Conservation (phyloP, 2,888 invertebrate species). For the Lomographa bimaculata region DNA sequence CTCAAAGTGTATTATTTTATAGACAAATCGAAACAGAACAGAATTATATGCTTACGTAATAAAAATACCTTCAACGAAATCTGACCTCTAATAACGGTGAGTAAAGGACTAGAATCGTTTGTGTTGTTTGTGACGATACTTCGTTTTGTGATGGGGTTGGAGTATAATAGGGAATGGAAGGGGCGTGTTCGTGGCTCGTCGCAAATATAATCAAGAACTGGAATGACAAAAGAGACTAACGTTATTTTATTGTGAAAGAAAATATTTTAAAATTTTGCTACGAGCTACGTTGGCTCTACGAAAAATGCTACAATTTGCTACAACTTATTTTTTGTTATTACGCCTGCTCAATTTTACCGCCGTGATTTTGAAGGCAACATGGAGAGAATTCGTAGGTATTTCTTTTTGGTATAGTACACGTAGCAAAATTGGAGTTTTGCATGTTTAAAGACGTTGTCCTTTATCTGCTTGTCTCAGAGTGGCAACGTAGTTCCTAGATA, state of each 20-base stretch:
- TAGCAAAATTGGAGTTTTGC: no score
- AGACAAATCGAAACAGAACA: slow-evolving; percentile 69
- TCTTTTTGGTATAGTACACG: no score
- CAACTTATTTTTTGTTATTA: no score
- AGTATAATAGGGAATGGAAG: slow-evolving; percentile 79
- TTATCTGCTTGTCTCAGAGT: no score
- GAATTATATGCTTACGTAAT: slow-evolving; percentile 57
- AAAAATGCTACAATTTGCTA: slow-evolving; percentile 1
- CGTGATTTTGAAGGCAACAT: no score
- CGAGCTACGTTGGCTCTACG: slow-evolving; percentile 14
- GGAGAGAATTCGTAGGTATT: no score
- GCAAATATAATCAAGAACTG: slow-evolving; percentile 81
- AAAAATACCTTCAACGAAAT: slow-evolving; percentile 20
- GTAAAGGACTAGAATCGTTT: slow-evolving; percentile 39
- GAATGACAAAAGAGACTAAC: slow-evolving; percentile 41
- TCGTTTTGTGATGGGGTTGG: slow-evolving; percentile 42
- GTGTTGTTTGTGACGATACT: slow-evolving; percentile 39
- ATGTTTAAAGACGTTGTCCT: no score
- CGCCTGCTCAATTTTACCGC: no score
- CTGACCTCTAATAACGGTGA: background rate
- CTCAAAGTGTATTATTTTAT: slow-evolving; percentile 82
- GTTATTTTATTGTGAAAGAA: slow-evolving; percentile 5
- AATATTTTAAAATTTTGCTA: slow-evolving; percentile 11
- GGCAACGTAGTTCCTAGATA: no score
- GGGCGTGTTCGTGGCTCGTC: slow-evolving; percentile 77